A percentile compares a stretch with the other conserved stretches of the same genome.
Conservation (phyloP, 2,888 invertebrate species). For the Eremobia ochroleuca region DNA sequence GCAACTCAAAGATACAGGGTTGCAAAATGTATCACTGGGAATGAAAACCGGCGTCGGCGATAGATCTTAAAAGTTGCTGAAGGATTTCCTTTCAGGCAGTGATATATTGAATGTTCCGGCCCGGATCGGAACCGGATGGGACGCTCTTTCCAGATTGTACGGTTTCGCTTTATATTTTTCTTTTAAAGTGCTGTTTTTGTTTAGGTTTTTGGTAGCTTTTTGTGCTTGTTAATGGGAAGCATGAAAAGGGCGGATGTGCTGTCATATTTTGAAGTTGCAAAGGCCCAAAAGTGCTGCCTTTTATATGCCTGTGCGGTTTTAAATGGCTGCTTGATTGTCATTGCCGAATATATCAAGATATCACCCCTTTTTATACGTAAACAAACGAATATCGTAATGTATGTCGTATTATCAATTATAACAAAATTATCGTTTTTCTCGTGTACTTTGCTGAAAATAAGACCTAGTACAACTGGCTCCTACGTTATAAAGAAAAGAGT, state of each 20-base stretch:
- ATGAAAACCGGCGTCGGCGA: slow-evolving; percentile 39
- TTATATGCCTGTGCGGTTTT: background rate
- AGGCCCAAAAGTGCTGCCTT: background rate
- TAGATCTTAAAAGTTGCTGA: slow-evolving; percentile 52
- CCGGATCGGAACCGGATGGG: slow-evolving; percentile 50
- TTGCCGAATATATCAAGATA: background rate
- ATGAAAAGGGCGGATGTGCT: slow-evolving; percentile 13
- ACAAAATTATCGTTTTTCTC: background rate
- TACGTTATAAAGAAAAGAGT: background rate
- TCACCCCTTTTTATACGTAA: background rate
- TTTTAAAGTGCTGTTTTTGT: slow-evolving; percentile 47
- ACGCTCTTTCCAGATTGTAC: slow-evolving; percentile 43
- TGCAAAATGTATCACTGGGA: slow-evolving; percentile 37
- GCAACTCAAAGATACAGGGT: slow-evolving; percentile 13
- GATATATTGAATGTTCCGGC: slow-evolving; percentile 67
- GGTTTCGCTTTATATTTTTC: slow-evolving; percentile 41
- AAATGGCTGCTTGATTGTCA: background rate
- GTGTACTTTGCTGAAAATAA: background rate
- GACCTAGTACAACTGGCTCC: background rate
- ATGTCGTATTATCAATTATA: background rate
- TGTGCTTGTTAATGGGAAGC: slow-evolving; percentile 16
- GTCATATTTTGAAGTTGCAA: slow-evolving; percentile 11
- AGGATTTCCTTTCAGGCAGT: slow-evolving; percentile 51
- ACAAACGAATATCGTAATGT: too few species aligned
- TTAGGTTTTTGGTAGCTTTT: slow-evolving; percentile 6